phyloP scores from a whole-genome alignment of 2,888 invertebrate species.

The Campaea margaritaria region DNA sequence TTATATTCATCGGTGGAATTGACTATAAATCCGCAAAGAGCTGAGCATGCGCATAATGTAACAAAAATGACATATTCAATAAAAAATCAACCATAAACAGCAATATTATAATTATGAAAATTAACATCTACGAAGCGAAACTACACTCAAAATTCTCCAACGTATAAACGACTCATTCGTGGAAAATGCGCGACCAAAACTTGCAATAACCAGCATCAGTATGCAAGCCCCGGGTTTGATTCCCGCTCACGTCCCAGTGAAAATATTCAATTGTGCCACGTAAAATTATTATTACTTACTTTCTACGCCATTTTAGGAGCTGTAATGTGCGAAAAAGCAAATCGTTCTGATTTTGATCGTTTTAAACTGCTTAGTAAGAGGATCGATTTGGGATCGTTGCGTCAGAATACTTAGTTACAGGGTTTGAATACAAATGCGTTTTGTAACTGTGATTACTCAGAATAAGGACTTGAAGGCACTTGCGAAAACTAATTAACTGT shows the following conservation, averaged over 20 bases:
- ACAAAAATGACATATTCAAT: too few relatives aligned
- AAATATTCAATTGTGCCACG: conserved; percentile 70
- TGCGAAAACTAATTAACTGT: too few relatives aligned
- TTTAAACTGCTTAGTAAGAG: conserved; percentile 21
- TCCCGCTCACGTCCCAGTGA: conserved; percentile 73
- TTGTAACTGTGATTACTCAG: conserved; percentile 10
- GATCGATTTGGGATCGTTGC: conserved; percentile 17
- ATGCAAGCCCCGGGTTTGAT: conserved; percentile 67
- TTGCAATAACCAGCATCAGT: conserved; percentile 67
- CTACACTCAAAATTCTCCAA: conserved; percentile 28
- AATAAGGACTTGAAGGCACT: conserved; percentile 1
- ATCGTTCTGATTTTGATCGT: conserved; percentile 41
- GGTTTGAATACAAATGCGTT: conserved; percentile 21
- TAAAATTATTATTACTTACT: conserved; percentile 73
- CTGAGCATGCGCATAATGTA: too few relatives aligned
- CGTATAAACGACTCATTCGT: conserved; percentile 30
- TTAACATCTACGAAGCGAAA: too few relatives aligned
- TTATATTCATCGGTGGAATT: too few relatives aligned
- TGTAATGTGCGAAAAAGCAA: conserved; percentile 58
- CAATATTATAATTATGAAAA: too few relatives aligned
- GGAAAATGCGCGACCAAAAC: conserved; percentile 46
- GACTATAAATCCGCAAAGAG: too few relatives aligned
- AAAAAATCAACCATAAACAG: too few relatives aligned
- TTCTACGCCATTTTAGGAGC: conserved; percentile 73
- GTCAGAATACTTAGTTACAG: conserved; percentile 13